Evolutionary conservation across 1,140 invertebrate genomes (phyloP), one percentile per base, ranked within the genome.

Genomic region (Adelges cooleyi): DNA sequence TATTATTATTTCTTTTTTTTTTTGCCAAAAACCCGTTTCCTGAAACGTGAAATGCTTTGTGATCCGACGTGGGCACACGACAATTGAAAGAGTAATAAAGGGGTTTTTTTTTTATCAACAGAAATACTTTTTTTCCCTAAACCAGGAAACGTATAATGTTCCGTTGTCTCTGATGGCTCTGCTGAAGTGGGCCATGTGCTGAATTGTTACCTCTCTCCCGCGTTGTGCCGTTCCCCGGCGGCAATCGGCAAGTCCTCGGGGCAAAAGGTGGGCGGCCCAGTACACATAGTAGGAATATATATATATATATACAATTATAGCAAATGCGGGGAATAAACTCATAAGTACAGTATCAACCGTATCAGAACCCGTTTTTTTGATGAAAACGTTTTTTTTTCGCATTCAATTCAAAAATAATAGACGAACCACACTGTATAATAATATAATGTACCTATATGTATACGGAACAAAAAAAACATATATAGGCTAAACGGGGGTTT

Each of bases 71-170:
- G 52, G 33, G 53, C 54, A 46, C 44, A 29, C 56, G 42, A 62
- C 56, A 48, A 62, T 62, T 46, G 56, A 62, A 62, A 62, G 56
- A 62, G 56, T 62, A 48, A 62, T 62, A 53, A 62, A 62, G 56
- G 56, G 56, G 38, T 62, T 62, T 62, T 33, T 33, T 33, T 33
- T 33, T 33, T 29, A 62, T 62, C 56, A 44, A 48, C 56, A 33
- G 27, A 62, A 62, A 48, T 46, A 25, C 56, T 27, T 23, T 48
- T 33, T 42, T 62, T 27, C 27, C 10, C 18, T 40, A 38, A n/a
- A 62, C 42, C 56, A 62, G 56, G 56, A 62, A 62, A 62, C 56
- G 56, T 62, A 59, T 46, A 27, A 44, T 48, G 42, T 33, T 62
- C 56, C 46, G 56, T 62, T 62, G 56, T 62, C 56, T 62, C 56